Conservation (phyloP, 2,888 invertebrate species). For the Torymus tubicola region DNA sequence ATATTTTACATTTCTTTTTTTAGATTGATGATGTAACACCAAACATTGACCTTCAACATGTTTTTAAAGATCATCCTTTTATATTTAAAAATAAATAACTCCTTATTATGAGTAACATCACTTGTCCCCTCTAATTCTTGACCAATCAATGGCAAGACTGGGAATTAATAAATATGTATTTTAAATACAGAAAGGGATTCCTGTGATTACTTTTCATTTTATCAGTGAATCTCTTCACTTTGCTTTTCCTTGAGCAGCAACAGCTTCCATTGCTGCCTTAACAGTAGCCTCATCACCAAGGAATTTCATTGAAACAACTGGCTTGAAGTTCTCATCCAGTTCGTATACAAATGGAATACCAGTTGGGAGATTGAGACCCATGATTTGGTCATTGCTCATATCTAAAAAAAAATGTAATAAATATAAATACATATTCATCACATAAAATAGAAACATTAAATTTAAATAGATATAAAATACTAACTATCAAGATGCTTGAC, state of each 20-base stretch:
- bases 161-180: conserved; percentile 39
- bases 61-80: conserved; percentile 22
- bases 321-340: conserved; percentile 79
- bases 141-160: conserved; percentile 46
- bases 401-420: conserved; percentile 67
- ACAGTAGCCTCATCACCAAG: conserved; percentile 82
- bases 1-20: conserved; percentile 15
- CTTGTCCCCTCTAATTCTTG: conserved; percentile 36
- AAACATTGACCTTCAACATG: conserved; percentile 20
- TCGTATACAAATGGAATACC: conserved; percentile 82
- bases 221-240: conserved; percentile 72
- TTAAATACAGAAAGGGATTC: conserved; percentile 35
- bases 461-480: conserved; percentile 61
- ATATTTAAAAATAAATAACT: conserved; percentile 47
- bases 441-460: conserved; percentile 4
- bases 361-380: conserved; percentile 81
- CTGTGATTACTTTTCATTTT: conserved; percentile 14
- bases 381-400: conserved; percentile 79
- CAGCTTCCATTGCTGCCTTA: conserved; percentile 80
- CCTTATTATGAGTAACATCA: conserved; percentile 7
- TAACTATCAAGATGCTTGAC: conserved; percentile 91
- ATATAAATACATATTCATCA: background rate
- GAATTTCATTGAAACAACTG: conserved; percentile 80
- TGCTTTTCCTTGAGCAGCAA: conserved; percentile 81
- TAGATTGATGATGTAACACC: conserved; percentile 12